A percentile compares a stretch with the other conserved stretches of the same genome.
phyloP scores from a whole-genome alignment of 2,113 vertebrate species.

The Hypanus sabinus region DNA sequence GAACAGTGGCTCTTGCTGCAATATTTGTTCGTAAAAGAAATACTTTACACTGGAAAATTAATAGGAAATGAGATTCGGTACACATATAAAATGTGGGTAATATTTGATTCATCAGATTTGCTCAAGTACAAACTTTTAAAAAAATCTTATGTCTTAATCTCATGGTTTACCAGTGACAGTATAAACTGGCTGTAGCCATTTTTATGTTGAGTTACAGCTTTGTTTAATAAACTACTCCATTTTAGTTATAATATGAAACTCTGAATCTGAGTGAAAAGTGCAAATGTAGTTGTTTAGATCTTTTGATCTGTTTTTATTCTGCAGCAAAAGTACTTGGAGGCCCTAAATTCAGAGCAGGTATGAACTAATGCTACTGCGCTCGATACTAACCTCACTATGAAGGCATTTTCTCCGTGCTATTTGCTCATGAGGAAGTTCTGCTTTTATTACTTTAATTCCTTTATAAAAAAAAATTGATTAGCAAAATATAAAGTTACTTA shows the following conservation, averaged over 20 bases:
- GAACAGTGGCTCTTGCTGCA: not conserved
- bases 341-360: conserved; percentile 48
- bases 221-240: not conserved
- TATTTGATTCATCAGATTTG: not conserved
- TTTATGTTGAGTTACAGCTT: too few species aligned
- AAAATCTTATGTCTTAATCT: not conserved
- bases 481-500: not conserved
- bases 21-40: not conserved
- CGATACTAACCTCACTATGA: conserved; percentile 1
- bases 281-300: conserved; percentile 17
- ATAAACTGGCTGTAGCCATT: not conserved
- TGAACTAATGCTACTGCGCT: conserved; percentile 18
- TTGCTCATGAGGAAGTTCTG: not conserved
- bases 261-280: not conserved
- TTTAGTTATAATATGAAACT: not conserved
- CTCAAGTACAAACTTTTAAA: not conserved
- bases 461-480: not conserved
- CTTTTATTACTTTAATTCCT: not conserved
- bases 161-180: too few species aligned
- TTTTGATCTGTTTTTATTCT: conserved; percentile 41
- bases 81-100: not conserved
- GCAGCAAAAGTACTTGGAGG: conserved; percentile 44
- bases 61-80: not conserved
- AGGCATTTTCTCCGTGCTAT: not conserved
- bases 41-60: not conserved